phyloP scores from a whole-genome alignment of 2,113 vertebrate genomes.

The Perca flavescens region DNA sequence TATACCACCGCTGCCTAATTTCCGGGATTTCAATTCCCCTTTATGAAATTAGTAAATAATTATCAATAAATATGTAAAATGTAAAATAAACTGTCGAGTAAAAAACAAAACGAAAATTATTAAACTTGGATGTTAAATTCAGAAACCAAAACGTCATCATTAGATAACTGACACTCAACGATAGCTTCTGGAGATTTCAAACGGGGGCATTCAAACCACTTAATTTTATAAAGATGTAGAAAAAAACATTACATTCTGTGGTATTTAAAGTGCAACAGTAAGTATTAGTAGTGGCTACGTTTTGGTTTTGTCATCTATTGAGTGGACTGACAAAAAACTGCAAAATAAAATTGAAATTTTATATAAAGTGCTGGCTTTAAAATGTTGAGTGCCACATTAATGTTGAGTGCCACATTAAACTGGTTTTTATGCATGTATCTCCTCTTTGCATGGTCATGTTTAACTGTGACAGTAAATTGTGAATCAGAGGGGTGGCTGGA shows the following conservation, averaged over 20 bases:
- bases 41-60: not conserved
- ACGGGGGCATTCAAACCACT: too few relatives aligned
- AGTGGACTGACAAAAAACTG: not conserved
- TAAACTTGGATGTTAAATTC: too few relatives aligned
- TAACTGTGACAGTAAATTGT: not conserved
- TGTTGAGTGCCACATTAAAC: not conserved
- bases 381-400: not conserved
- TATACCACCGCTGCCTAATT: too few relatives aligned
- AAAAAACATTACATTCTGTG: not conserved
- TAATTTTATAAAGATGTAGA: too few relatives aligned
- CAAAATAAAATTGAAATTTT: fast-evolving
- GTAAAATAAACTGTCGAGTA: not conserved
- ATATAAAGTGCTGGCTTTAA: not conserved
- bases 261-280: not conserved
- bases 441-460: not conserved
- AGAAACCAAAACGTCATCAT: too few relatives aligned
- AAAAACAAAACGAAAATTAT: too few relatives aligned
- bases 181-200: too few relatives aligned
- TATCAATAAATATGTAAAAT: not conserved
- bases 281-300: not conserved
- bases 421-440: not conserved
- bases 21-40: not conserved
- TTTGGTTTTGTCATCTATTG: not conserved
- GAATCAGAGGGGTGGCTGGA: not conserved
- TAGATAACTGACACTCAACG: too few relatives aligned